phyloP scores from a whole-genome alignment of 2,113 vertebrate species.

The Mesembrinibis cayennensis region DNA sequence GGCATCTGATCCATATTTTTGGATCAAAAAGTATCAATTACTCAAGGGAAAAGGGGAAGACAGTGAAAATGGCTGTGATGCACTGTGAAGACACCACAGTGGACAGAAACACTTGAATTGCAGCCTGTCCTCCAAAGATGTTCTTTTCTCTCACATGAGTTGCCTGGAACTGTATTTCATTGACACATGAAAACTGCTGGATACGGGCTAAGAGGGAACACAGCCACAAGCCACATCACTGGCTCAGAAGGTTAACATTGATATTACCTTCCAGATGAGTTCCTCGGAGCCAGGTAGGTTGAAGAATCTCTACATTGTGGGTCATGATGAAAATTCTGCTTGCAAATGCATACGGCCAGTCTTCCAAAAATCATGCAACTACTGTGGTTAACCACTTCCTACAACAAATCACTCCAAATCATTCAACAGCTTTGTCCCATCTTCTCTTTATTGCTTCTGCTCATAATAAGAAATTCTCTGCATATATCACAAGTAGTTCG shows the following conservation, averaged over 20 bases:
- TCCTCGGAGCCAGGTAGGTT: neutral
- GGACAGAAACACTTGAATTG: neutral
- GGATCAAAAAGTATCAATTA: neutral
- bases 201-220: neutral
- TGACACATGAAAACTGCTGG: neutral
- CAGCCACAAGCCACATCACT: neutral
- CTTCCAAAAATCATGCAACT: neutral
- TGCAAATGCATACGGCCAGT: neutral
- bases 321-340: neutral
- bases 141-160: neutral
- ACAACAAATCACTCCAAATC: neutral
- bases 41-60: neutral
- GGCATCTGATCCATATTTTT: neutral
- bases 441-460: neutral
- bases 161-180: neutral
- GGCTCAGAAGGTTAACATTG: neutral
- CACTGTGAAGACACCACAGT: neutral
- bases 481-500: neutral
- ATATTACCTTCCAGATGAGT: neutral
- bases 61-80: neutral
- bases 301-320: neutral
- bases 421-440: neutral
- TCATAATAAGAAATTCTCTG: neutral
- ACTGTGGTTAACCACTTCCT: neutral
- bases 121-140: neutral